These are phyloP conservation scores for Peromyscus polionotus DNA, from an alignment of 2,113 vertebrate genomes.

Conservation along the genomic window DNA sequence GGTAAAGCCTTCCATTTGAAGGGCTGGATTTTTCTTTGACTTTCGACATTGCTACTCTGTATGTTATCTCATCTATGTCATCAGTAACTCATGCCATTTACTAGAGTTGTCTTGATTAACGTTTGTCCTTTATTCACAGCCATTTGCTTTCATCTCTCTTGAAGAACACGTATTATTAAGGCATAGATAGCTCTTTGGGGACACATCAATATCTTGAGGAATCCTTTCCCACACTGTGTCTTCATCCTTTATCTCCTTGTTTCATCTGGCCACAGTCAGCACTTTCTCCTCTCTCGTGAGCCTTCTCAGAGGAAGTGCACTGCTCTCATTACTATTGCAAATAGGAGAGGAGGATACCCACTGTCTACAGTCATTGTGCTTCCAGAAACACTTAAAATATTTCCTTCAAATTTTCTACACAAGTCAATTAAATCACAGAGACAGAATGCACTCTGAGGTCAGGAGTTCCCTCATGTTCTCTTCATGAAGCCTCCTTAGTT, in stretches of 20 bases:
- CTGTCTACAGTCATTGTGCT: background rate
- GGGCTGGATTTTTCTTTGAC: background rate
- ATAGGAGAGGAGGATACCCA: background rate
- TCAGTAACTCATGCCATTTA: background rate
- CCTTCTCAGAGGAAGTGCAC: constrained; percentile 67
- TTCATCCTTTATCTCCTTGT: constrained; percentile 76
- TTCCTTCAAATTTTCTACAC: background rate
- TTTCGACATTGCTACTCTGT: background rate
- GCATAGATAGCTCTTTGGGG: constrained; percentile 68
- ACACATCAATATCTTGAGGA: constrained; percentile 77
- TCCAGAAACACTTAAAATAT: constrained; percentile 32
- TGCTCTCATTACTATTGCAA: constrained; percentile 55
- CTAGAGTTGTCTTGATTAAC: constrained; percentile 55
- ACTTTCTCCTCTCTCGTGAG: constrained; percentile 75
- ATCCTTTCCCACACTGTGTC: constrained; percentile 60
- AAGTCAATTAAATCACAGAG: constrained; percentile 1
- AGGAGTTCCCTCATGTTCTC: background rate
- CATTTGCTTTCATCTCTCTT: constrained; percentile 71
- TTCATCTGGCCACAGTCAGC: constrained; percentile 78
- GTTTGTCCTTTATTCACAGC: constrained; percentile 52
- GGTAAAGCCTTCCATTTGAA: background rate
- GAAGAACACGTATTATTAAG: constrained; percentile 73
- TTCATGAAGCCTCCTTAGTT: background rate
- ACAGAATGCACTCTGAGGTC: background rate
- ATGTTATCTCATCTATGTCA: background rate